Base-by-base conservation (phyloP, 2,113 vertebrate species). In the Sceloporus tristichus region DNA sequence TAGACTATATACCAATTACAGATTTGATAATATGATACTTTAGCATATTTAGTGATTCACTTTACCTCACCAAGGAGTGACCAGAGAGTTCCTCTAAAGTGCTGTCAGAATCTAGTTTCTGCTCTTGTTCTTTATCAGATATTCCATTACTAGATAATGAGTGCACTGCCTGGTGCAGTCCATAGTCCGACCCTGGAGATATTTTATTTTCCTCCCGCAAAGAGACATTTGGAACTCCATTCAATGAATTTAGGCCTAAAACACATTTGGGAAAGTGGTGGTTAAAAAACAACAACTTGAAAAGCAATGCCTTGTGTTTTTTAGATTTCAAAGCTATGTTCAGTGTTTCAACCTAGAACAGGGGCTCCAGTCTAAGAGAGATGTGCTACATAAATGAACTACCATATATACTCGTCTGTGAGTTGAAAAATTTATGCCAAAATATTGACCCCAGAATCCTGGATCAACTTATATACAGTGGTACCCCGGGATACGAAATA, bases 1-100 rank as follows among this genome's bases (percentile, higher is more conserved):
- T 76, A 76, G 40, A 75, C 7, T 18, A 76, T 38, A 73, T 29
- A 79, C 42, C 10, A 59, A 14, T 25, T 66, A 21, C 3, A 86
- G 34, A 1, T 84, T 75, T 19, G 21, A 27, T 19, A 56, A 59
- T 34, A 90, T 53, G 77, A 34, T 19, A 87, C 70, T 90, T 76
- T 85, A 82, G 87, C 76, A 84, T 79, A 89, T 34, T 0, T 91
- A 89, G 9, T 38, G 71, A 25, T 78, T 68, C 16, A 77, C 9
- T 11, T 42, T 97, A 99, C 98, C 98, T 98, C 93, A 96, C 81
- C 5, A 95, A 88, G 86, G 98, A 98, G 80, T 94, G 95, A 53
- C 94, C 96, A 89, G 97, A 97, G 42, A 96, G 84, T 79, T 97
- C 97, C 74, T 97, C 97, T 88, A 95, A 89, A 0, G 97, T 96